Percentiles rank a stretch among this genome's conserved stretches.
phyloP scores from a whole-genome alignment of 2,888 invertebrate species.

The Caenorhabditis sp. region DNA sequence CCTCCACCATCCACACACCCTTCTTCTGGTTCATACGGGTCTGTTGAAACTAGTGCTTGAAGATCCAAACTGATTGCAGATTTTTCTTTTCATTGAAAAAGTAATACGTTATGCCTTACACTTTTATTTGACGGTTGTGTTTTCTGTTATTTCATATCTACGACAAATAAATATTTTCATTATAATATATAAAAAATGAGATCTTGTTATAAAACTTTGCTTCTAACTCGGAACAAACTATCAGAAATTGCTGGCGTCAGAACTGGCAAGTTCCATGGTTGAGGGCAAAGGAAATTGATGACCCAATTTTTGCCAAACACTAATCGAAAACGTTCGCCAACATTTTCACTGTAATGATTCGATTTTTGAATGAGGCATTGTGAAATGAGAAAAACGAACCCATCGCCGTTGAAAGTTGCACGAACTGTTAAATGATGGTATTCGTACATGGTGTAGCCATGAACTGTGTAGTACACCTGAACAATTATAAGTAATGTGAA shows the following conservation, averaged over 20 bases:
- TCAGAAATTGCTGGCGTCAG: constrained; percentile 57
- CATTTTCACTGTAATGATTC: constrained; percentile 48
- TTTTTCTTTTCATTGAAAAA: constrained; percentile 16
- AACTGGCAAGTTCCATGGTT: constrained; percentile 46
- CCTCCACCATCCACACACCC: constrained; percentile 36
- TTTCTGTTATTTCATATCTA: not conserved
- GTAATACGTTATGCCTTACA: not conserved
- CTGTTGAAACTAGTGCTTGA: constrained; percentile 31
- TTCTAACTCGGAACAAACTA: constrained; percentile 53
- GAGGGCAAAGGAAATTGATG: constrained; percentile 66
- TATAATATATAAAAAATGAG: too few relatives aligned
- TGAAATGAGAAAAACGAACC: constrained; percentile 23
- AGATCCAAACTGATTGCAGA: not conserved
- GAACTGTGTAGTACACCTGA: constrained; percentile 65
- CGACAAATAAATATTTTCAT: not conserved
- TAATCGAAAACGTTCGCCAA: constrained; percentile 64
- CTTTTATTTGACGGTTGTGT: not conserved
- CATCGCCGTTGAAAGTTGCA: constrained; percentile 64
- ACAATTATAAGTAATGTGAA: not conserved
- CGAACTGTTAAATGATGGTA: constrained; percentile 60
- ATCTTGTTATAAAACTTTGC: constrained; percentile 43
- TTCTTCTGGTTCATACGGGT: constrained; percentile 19
- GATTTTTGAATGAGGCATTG: not conserved
- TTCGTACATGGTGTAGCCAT: constrained; percentile 69
- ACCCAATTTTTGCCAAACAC: constrained; percentile 66